These are phyloP conservation scores for Grammomys dolichurus DNA, from an alignment of 2,113 vertebrate species.

Conservation along the genomic window DNA sequence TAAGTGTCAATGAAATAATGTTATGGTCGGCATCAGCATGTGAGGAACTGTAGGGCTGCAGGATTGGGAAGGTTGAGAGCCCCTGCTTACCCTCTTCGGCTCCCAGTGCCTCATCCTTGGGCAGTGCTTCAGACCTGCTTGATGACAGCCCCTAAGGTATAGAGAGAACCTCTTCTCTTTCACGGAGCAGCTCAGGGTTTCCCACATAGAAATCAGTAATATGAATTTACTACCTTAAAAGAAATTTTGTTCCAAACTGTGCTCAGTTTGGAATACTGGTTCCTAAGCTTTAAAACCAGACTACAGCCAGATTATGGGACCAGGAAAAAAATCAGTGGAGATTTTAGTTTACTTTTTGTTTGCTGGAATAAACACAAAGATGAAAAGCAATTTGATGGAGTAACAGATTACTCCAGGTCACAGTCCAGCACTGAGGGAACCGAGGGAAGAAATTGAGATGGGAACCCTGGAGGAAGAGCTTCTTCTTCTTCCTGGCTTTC, in stretches of 20 bases:
- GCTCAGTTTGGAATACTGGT: not conserved
- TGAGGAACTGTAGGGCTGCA: not conserved
- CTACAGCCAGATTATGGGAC: not conserved
- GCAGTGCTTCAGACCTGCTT: not conserved
- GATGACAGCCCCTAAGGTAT: not conserved
- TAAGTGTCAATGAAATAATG: not conserved
- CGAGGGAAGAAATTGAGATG: not conserved
- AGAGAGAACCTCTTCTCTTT: not conserved
- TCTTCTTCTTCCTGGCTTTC: not conserved
- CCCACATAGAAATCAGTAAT: not conserved
- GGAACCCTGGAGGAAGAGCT: not conserved
- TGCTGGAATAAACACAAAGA: not conserved
- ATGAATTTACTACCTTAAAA: not conserved
- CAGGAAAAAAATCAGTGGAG: not conserved
- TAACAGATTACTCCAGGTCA: not conserved
- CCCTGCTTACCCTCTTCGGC: not conserved
- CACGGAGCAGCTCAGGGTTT: not conserved
- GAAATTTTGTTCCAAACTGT: not conserved
- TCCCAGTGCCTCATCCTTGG: not conserved
- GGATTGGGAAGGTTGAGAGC: not conserved
- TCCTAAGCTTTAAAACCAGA: not conserved
- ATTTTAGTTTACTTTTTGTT: not conserved
- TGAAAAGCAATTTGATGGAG: not conserved
- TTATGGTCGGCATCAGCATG: not conserved
- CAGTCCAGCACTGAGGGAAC: not conserved